phyloP scores from a whole-genome alignment of 2,113 vertebrate genomes.

The Oreochromis tanganicae region DNA sequence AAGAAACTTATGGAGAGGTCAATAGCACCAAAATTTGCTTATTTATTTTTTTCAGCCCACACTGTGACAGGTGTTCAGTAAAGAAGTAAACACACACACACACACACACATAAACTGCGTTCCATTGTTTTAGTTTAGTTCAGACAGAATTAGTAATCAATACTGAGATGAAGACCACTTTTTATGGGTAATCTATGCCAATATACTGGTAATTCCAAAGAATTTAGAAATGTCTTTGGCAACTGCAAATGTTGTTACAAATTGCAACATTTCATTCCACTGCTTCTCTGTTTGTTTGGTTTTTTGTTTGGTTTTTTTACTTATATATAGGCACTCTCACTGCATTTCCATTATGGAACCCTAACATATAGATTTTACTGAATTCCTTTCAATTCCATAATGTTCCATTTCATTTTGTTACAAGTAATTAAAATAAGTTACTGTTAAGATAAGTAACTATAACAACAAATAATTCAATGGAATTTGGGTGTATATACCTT shows the following conservation, averaged over 20 bases:
- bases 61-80: not conserved
- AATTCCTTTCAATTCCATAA: not conserved
- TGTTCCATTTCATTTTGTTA: not conserved
- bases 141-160: not conserved
- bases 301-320: not conserved
- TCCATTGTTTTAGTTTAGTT: not conserved
- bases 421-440: not conserved
- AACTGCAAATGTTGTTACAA: not conserved
- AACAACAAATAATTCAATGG: not conserved
- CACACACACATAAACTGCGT: not conserved
- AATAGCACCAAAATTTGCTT: too few species aligned
- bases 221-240: not conserved
- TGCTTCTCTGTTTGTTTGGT: not conserved
- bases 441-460: not conserved
- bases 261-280: not conserved
- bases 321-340: rapidly evolving
- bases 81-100: not conserved
- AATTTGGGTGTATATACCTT: not conserved
- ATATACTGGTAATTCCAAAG: not conserved
- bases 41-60: not conserved
- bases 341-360: not conserved
- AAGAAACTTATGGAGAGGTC: not conserved
- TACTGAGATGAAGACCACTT: not conserved
- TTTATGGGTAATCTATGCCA: not conserved
- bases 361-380: not conserved